Conservation (phyloP, 2,888 invertebrate genomes). For the Epistrophe eligans region DNA sequence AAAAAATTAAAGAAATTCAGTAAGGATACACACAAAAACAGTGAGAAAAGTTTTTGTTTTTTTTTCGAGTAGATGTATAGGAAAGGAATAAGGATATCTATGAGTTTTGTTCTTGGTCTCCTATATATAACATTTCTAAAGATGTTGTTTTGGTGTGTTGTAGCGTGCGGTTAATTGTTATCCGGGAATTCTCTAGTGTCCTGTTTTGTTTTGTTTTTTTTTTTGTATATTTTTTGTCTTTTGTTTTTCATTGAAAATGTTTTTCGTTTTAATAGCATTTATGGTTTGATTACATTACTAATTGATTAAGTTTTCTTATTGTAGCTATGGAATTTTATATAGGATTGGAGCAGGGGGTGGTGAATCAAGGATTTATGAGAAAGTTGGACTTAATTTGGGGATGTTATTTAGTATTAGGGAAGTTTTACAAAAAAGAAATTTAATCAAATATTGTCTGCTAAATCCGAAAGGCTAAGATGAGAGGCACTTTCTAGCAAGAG, state of each 20-base stretch:
- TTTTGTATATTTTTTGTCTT: constrained; percentile 1
- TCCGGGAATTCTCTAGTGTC: constrained; percentile 70
- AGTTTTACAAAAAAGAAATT: neutral
- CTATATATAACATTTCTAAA: constrained; percentile 30
- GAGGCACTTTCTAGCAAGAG: no score
- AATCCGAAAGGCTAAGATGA: no score
- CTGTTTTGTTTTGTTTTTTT: constrained; percentile 34
- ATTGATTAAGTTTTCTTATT: constrained; percentile 73
- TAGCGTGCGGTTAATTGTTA: constrained; percentile 75
- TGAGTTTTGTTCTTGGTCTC: constrained; percentile 22
- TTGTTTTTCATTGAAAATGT: constrained; percentile 55
- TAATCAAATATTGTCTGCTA: no score
- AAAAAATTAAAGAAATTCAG: constrained; percentile 47
- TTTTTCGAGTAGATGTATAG: constrained; percentile 28
- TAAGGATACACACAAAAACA: constrained; percentile 16
- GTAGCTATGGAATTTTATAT: neutral
- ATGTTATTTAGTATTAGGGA: neutral
- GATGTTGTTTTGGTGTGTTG: constrained; percentile 69
- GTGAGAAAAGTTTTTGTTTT: constrained; percentile 60
- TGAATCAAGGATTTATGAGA: constrained; percentile 13
- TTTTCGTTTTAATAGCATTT: constrained; percentile 67
- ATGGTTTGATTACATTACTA: constrained; percentile 76
- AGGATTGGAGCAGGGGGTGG: no score
- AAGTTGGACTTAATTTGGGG: neutral
- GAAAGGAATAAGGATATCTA: constrained; percentile 64